Conservation (phyloP, 2,797 vertebrate genomes). For the Lates japonicus region DNA sequence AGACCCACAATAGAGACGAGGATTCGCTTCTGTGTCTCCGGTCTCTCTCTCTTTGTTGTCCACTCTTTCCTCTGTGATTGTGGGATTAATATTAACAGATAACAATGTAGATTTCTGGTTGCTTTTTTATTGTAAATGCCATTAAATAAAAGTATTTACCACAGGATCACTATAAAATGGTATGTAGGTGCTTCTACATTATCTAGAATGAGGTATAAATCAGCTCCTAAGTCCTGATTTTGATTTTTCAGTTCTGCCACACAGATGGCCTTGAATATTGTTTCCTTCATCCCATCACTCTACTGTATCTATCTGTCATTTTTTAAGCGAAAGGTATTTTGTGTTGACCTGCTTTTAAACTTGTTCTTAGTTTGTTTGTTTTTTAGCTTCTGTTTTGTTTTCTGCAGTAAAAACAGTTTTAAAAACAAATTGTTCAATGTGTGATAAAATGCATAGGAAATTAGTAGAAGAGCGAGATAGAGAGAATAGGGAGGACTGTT, state of each 20-base stretch:
- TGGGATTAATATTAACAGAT: not conserved
- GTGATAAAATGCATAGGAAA: constrained; percentile 5
- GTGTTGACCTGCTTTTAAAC: constrained; percentile 26
- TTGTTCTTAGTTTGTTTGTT: not conserved
- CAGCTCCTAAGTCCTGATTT: not conserved
- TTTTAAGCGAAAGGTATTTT: constrained; percentile 25
- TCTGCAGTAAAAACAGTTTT: constrained; percentile 40
- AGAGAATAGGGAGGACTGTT: constrained; percentile 40
- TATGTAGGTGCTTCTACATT: not conserved
- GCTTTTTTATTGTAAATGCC: not conserved
- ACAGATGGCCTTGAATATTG: not conserved
- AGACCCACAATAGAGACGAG: not conserved
- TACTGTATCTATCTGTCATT: not conserved
- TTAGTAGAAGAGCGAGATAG: constrained; percentile 8
- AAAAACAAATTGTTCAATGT: constrained; percentile 44
- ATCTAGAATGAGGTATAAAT: not conserved
- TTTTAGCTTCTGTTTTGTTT: not conserved
- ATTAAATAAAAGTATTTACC: not conserved
- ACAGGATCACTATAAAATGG: not conserved
- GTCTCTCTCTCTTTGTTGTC: constrained; percentile 8
- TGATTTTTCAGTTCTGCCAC: constrained; percentile 1
- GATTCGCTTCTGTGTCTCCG: constrained; percentile 31
- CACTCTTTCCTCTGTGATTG: not conserved
- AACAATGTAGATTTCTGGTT: not conserved
- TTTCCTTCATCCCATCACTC: not conserved